These are phyloP conservation scores for Amblyteles armatorius DNA, from an alignment of 2,888 invertebrate genomes.

Conservation along the genomic window DNA sequence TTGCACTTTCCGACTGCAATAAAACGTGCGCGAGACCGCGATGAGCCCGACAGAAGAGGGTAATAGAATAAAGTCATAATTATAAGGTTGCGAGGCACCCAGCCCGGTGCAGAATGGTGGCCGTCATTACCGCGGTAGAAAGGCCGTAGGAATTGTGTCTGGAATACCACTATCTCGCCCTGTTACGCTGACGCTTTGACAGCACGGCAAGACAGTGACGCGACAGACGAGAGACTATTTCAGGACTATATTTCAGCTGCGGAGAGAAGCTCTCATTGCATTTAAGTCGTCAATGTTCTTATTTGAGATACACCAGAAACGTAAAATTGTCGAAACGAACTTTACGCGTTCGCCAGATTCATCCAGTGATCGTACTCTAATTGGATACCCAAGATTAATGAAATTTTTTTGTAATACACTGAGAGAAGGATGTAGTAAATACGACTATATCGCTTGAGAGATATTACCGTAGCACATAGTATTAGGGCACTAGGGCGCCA, in stretches of 20 bases:
- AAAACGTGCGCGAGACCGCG: constrained; percentile 59
- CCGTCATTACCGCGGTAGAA: constrained; percentile 72
- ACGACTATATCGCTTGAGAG: too few species aligned
- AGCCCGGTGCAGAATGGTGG: constrained; percentile 71
- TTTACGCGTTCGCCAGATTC: neutral
- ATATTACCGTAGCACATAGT: too few species aligned
- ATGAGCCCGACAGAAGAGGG: constrained; percentile 58
- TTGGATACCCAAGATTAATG: neutral
- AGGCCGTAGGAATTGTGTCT: constrained; percentile 74
- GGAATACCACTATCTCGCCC: constrained; percentile 71
- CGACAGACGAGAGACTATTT: constrained; percentile 18
- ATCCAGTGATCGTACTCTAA: neutral
- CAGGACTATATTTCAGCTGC: constrained; percentile 4
- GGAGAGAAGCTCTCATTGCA: neutral
- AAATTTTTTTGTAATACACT: neutral
- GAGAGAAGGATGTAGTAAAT: too few species aligned
- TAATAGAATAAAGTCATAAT: constrained; percentile 80
- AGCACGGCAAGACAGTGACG: constrained; percentile 11
- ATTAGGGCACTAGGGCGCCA: too few species aligned
- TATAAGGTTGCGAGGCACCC: constrained; percentile 74
- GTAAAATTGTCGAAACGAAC: constrained; percentile 2
- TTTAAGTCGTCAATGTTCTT: neutral
- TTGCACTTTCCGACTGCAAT: constrained; percentile 72
- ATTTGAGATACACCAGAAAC: neutral
- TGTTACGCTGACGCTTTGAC: constrained; percentile 33